Evolutionary conservation across 2,113 vertebrate genomes (phyloP).

Genomic region (Upupa epops): DNA sequence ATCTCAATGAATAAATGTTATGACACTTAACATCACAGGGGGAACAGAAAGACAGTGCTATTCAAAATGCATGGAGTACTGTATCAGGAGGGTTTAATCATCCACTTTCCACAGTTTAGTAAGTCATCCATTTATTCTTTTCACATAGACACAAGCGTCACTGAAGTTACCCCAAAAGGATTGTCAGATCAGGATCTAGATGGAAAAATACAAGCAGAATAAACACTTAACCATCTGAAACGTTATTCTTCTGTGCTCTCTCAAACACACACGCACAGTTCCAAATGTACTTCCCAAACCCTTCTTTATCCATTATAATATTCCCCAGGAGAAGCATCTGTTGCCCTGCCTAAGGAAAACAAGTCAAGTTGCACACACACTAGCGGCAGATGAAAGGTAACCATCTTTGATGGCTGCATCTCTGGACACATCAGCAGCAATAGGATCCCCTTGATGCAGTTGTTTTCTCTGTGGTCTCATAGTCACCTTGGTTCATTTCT

Average conservation of each 20-base stretch:
- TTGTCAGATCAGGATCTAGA: neutral
- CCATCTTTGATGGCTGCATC: neutral
- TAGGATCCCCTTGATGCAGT: neutral
- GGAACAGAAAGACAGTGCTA: neutral
- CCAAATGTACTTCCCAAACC: neutral
- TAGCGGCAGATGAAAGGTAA: neutral
- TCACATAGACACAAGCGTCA: neutral
- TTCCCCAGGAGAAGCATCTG: neutral
- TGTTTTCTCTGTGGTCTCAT: neutral
- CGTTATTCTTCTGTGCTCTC: neutral
- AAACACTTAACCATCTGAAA: conserved; percentile 9
- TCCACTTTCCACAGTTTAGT: neutral
- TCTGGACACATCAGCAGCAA: neutral
- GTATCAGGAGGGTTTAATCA: neutral
- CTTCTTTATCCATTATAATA: neutral
- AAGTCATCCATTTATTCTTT: neutral
- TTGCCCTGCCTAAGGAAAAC: neutral
- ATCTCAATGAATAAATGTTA: neutral
- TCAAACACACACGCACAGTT: neutral
- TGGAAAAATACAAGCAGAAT: neutral
- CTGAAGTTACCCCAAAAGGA: neutral
- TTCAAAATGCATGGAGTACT: neutral
- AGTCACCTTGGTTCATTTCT: neutral
- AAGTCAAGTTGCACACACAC: neutral
- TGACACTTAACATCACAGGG: neutral